Base-by-base conservation (phyloP, 2,113 vertebrate genomes). In the Atractosteus spatula region DNA sequence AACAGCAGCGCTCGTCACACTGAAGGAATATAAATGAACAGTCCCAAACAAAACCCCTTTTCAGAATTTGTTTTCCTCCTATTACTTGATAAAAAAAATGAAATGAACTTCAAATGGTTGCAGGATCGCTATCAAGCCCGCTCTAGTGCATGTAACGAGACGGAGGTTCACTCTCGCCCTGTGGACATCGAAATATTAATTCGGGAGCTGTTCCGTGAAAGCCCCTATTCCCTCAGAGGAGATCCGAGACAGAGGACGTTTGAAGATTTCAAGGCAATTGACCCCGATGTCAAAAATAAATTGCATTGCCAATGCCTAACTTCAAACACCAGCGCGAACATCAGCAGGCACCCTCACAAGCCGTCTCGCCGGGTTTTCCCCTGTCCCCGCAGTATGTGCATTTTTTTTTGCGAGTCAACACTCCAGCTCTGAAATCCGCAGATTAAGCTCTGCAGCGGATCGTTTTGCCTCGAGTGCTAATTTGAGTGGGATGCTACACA, bases 231-330 rank as follows among this genome's bases (percentile, higher is more conserved):
- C 59, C 55, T 7, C 41, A 61, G 59, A 74, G 6, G 45, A 45
- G 45, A 78, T 29, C 76, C 75, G 45, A 54, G 75, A 72, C 80
- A 74, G 66, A 74, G 65, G 70, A 57, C 66, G 78, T 85, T 82
- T 88, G 80, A 86, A 84, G 82, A 81, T 76, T 79, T 78, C 76
- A 78, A 77, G 78, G 78, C 75, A 73, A 76, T 69, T 59, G 42
- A 10, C 68, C 29, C 63, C 55, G 55, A 59, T 66, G 79, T 77
- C 5, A 51, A 51, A 74, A 76, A 74, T 75, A 14, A 72, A 55
- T 54, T 66, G 73, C 51, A n/a, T 68, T 66, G 44, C 66, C 68
- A 59, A 45, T 3, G 72, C 51, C 44, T 76, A 71, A 79, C 80
- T 73, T 84, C 77, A 83, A 76, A 83, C 66, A 8, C 51, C 56